Percentiles rank a stretch among this genome's conserved stretches.
These are phyloP conservation scores for Epirrhoe alternata DNA, from an alignment of 2,888 invertebrate genomes.

Conservation along the genomic window DNA sequence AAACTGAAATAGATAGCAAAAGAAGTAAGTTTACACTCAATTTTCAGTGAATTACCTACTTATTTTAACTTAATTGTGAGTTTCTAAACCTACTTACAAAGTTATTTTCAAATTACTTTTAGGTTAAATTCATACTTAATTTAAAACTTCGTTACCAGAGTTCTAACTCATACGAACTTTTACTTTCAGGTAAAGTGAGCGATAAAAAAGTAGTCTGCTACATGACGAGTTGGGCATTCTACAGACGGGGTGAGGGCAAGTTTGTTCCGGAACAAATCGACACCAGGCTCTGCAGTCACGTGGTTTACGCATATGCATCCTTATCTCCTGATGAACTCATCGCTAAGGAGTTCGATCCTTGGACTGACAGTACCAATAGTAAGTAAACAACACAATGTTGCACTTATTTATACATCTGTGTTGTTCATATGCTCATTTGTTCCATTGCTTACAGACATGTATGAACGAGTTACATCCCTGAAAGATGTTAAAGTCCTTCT, in stretches of 20 bases:
- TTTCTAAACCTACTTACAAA: too few species aligned
- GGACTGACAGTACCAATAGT: conserved; percentile 95
- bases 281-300: conserved; percentile 92
- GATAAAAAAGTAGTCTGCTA: conserved; percentile 90
- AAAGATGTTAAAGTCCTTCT: conserved; percentile 88
- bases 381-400: conserved; percentile 54
- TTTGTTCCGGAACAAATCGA: conserved; percentile 95
- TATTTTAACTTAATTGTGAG: not conserved
- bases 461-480: conserved; percentile 90
- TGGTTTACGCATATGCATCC: conserved; percentile 95
- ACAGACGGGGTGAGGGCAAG: conserved; percentile 92
- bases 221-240: conserved; percentile 95
- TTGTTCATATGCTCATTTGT: conserved; percentile 3
- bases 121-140: conserved; percentile 55
- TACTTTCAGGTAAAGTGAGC: conserved; percentile 64
- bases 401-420: not conserved
- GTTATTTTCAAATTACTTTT: conserved; percentile 23
- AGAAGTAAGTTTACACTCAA: conserved; percentile 55
- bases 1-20: conserved; percentile 57
- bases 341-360: conserved; percentile 93
- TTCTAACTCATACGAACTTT: too few species aligned
- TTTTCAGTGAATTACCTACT: too few species aligned
- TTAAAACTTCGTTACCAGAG: too few species aligned
- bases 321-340: conserved; percentile 91
- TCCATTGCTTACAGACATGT: conserved; percentile 86